Base-by-base conservation (phyloP, 2,113 vertebrate genomes). In the Sylvietta virens region DNA sequence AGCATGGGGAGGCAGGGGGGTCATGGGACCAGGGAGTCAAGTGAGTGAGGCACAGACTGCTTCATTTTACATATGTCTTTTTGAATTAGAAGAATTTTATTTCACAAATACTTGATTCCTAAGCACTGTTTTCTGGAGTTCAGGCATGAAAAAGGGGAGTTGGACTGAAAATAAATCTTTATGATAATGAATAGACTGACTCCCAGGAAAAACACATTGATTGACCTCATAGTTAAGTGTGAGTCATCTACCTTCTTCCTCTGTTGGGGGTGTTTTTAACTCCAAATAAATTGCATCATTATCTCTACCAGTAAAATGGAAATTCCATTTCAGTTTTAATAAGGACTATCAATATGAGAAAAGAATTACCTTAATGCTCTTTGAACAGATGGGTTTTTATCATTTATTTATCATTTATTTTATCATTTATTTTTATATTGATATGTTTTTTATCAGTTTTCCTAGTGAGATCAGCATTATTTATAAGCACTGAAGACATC, bases 361-460 rank as follows among this genome's bases (percentile, higher is more conserved):
- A 94, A 86, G 13, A 91, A 91, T 86, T 80, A 86, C 66, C 60
- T 95, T 85, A 95, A 80, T 30, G 73, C 39, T 50, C 45, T 45
- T n/a, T 80, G 78, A 72, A 87, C 56, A 94, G 80, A 89, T 71
- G 42, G 71, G 74, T 91, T 83, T 64, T 89, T 80, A 76, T n/a
- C n/a, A n/a, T n/a, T n/a, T n/a, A n/a, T n/a, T n/a, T n/a, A n/a
- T n/a, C n/a, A n/a, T n/a, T n/a, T n/a, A n/a, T n/a, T n/a, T n/a
- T n/a, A n/a, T n/a, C n/a, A n/a, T n/a, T n/a, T 27, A 35, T 66
- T 92, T 93, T 90, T 78, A 77, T 53, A 92, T 81, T 21, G 24
- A n/a, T 51, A 81, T 2, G 21, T 85, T 92, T 96, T 95, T 97
- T 81, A 95, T 93, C 85, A 94, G 58, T 81, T 96, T 92, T 90